phyloP scores from a whole-genome alignment of 2,888 invertebrate species.

The Holacanthella duospinosa region DNA sequence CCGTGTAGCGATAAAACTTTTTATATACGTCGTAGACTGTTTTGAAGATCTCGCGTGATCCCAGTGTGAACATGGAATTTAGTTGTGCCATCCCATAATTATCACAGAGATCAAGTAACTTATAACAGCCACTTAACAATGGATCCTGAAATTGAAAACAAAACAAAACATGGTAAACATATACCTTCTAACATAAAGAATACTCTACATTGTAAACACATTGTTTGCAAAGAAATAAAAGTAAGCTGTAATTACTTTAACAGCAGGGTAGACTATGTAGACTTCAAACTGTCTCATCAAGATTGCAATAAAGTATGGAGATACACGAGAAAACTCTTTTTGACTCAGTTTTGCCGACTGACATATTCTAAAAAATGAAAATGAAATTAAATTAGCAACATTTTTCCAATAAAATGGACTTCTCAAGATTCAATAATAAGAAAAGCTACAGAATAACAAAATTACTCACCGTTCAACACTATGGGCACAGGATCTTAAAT shows the following conservation, averaged over 20 bases:
- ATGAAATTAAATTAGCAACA: not conserved
- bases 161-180: too few species aligned
- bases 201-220: not conserved
- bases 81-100: conserved; percentile 44
- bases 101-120: conserved; percentile 44
- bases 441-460: too few species aligned
- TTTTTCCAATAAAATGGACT: not conserved
- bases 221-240: not conserved
- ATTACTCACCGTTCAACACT: conserved; percentile 30
- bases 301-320: conserved; percentile 46
- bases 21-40: conserved; percentile 44
- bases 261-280: conserved; percentile 42
- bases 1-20: conserved; percentile 46
- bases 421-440: not conserved
- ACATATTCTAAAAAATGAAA: conserved; percentile 25
- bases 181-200: not conserved
- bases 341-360: conserved; percentile 34
- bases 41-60: conserved; percentile 46
- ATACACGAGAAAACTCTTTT: conserved; percentile 43
- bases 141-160: conserved; percentile 40
- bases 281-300: conserved; percentile 45
- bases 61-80: conserved; percentile 43
- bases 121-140: conserved; percentile 44
- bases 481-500: conserved; percentile 32
- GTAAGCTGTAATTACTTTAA: conserved; percentile 42